A percentile compares a stretch with the other conserved stretches of the same genome.
phyloP scores from a whole-genome alignment of 2,113 vertebrate species.

The Cyprinodon variegatus region DNA sequence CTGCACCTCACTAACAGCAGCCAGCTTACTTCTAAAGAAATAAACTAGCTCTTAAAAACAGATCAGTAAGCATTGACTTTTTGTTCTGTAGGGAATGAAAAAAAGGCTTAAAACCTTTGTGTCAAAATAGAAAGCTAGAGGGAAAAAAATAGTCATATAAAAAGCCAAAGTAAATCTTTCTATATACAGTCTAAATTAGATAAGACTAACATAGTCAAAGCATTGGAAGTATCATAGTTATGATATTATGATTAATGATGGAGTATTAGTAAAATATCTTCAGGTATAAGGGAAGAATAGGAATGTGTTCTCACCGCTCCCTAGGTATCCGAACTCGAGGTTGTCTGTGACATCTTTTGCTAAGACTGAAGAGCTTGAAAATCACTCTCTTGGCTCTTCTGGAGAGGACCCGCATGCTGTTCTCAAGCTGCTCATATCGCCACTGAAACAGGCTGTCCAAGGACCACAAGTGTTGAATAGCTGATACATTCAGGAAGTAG shows the following conservation, averaged over 20 bases:
- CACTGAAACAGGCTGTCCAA: constrained; percentile 92
- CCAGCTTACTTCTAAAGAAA: no score
- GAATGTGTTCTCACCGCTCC: constrained; percentile 83
- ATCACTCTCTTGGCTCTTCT: constrained; percentile 91
- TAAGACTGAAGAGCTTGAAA: constrained; percentile 95
- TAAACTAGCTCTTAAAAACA: no score
- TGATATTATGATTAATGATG: no score
- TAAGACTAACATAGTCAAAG: not conserved
- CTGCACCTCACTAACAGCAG: no score
- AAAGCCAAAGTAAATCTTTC: not conserved
- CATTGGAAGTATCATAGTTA: not conserved
- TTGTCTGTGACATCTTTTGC: constrained; percentile 94
- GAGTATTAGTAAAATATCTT: not conserved
- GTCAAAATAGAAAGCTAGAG: constrained; percentile 1
- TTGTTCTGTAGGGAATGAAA: not conserved
- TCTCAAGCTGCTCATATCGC: constrained; percentile 91
- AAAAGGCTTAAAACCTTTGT: constrained; percentile 3
- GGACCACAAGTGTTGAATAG: constrained; percentile 93
- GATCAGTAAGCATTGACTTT: not conserved
- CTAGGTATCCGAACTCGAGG: constrained; percentile 89
- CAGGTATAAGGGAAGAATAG: not conserved
- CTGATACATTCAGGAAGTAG: constrained; percentile 92
- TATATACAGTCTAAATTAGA: not conserved
- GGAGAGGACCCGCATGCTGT: constrained; percentile 88
- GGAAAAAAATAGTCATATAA: not conserved